Base-by-base conservation (phyloP, 2,797 vertebrate genomes). In the Sebastes wilsoni region DNA sequence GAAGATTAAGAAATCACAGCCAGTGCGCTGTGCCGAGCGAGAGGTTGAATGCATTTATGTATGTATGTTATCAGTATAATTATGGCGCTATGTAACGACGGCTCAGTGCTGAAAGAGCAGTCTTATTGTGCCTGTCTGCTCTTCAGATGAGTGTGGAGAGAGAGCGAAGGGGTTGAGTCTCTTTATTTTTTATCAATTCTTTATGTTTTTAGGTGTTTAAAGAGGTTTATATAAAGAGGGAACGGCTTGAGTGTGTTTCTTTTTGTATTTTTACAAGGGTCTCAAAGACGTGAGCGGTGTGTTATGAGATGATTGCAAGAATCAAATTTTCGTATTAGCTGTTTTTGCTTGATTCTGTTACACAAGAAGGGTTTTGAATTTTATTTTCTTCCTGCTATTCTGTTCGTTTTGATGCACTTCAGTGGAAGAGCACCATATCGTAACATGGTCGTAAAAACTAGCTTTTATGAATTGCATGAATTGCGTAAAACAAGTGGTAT, bases 31-130 rank as follows among this genome's bases (percentile, higher is more conserved):
- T 76, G 89, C 88, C 32, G 83, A 92, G 91, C 71, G 86, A 93
- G 91, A 91, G 94, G 93, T 91, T 94, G 92, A 94, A 94, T 93
- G 92, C 93, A 90, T 94, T 93, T 92, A 93, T 94, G 94, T 93
- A 92, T 94, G 92, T 93, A 93, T 94, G 93, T 95, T 94, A 95
- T 95, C 94, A 94, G 93, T 94, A 92, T 94, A 94, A 95, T 94
- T 94, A 94, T 84, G 89, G 88, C 68, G 82, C 89, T 85, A 91
- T 89, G 93, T 91, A 93, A 92, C 86, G 78, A 87, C 64, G 82
- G 89, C 91, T 93, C 91, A 86, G 89, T 91, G 91, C 93, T 94
- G 93, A 93, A 95, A 90, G 92, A 93, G 93, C 90, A 91, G 89
- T 94, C 93, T 93, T 92, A 94, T 94, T 95, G 94, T 94, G 92